phyloP scores from a whole-genome alignment of 2,797 vertebrate species.

The Scomberomorus guttatus region DNA sequence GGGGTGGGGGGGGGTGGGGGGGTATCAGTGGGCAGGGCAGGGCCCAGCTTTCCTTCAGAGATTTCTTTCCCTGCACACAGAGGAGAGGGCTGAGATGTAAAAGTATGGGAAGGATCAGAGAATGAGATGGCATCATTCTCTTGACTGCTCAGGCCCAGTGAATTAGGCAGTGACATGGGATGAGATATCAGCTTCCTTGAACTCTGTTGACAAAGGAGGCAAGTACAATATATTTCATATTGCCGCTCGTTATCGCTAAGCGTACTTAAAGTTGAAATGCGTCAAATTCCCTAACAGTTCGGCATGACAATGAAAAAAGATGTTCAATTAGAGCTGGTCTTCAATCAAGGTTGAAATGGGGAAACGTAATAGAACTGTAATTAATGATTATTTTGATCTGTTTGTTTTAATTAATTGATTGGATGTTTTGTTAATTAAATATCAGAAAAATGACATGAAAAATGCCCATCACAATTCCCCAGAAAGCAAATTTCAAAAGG shows the following conservation, averaged over 20 bases:
- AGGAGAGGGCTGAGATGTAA: constrained; percentile 1
- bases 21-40: constrained; percentile 10
- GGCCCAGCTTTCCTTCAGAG: not conserved
- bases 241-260: not conserved
- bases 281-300: not conserved
- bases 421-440: not conserved
- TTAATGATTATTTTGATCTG: too few species aligned
- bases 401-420: not conserved
- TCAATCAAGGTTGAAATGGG: not conserved
- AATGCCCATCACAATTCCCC: too few species aligned
- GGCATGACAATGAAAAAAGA: too few species aligned
- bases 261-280: not conserved
- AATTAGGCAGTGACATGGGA: constrained; percentile 2
- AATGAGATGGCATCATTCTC: not conserved
- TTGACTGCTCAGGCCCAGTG: not conserved
- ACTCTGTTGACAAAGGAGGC: constrained; percentile 20
- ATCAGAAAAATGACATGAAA: not conserved
- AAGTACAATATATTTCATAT: constrained; percentile 40
- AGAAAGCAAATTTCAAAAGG: too few species aligned
- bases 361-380: too few species aligned
- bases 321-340: not conserved
- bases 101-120: not conserved
- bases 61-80: not conserved
- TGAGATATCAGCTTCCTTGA: constrained; percentile 9
- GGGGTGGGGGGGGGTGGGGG: not conserved